Evolutionary conservation across 2,797 vertebrate species (phyloP), one percentile per base, ranked within the genome.

Genomic region (Huso huso): DNA sequence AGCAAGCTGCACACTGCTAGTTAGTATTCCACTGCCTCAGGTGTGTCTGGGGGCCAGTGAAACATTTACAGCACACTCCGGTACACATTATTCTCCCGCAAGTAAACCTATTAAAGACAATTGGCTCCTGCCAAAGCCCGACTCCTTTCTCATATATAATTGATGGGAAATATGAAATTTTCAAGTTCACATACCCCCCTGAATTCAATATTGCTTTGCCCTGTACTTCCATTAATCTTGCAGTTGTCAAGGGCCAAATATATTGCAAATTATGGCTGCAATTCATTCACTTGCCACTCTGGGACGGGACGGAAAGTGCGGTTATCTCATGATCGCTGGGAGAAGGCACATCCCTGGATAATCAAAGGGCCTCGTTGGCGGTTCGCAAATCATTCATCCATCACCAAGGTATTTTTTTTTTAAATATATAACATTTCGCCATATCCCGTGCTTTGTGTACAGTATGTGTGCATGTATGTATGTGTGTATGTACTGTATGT

Each of bases 91-190:
- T 58, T 58, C 55, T 58, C 55, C 13, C 8, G 11, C 55, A 58
- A 58, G 55, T 58, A 58, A 58, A 58, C 55, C 55, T 10, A 58
- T 58, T 58, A 58, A 58, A 58, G 55, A 58, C 55, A 58, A 58
- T n/a, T 13, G 55, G 12, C 13, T 11, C 11, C 55, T 58, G 55
- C 55, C 55, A 58, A n/a, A 59, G 51, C 5, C 9, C 0, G 0
- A 0, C 9, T 62, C 49, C 15, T 37, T 57, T 57, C 13, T 49
- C 49, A 48, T 11, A 8, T 0, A 3, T 64, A 48, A 23, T 59
- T 67, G 69, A 73, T 50, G 51, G 18, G 61, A 55, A 52, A 62
- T 62, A 62, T 11, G 7, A 2, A 1, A 11, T 68, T 53, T 62
- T 68, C n/a, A 13, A 13, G 15, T 65, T 60, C 23, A 0, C 51